Base-by-base conservation (phyloP, 2,797 vertebrate species). In the Sebastes matsubarae region DNA sequence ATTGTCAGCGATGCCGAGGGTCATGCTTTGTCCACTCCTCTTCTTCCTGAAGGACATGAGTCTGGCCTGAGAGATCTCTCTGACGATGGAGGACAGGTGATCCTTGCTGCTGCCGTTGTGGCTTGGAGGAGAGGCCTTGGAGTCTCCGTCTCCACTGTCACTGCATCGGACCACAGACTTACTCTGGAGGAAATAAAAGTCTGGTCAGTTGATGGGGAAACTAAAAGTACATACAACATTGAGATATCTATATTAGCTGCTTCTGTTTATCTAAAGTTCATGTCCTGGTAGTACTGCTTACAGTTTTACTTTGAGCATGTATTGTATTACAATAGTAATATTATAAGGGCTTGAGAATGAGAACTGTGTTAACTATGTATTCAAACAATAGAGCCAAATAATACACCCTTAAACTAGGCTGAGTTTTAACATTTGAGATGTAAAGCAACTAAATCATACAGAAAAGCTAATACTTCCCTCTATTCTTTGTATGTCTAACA, bases 91-190 rank as follows among this genome's bases (percentile, higher is more conserved):
- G 29, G 91, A 85, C 59, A 96, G 89, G 32, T 93, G 92, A 2
- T 89, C 92, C 82, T 92, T 96, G 81, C 89, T 96, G 81, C 84
- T 95, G 80, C 81, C 54, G 1, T 5, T 85, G 29, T 94, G 96
- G 66, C 85, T 90, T 0, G 93, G 96, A 86, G 96, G 95, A 18
- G 96, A 96, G 14, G 82, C 87, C 81, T 96, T 95, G 30, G 83
- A 90, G 68, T 97, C 95, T 60, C 86, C 90, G 0, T 14, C 95
- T 24, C 90, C 93, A 0, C 9, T 83, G 5, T 97, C 95, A 69
- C 94, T 96, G 88, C 94, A 92, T 13, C 88, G 93, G 42, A 87
- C 8, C 0, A 91, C 92, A 7, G 96, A 96, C 84, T 97, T 99
- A 75, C 92, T 96, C 14, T 97, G 95, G 0, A 29, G 42, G 32